Evolutionary conservation across 2,888 invertebrate species (phyloP).

Genomic region (Mesochorus sp.): DNA sequence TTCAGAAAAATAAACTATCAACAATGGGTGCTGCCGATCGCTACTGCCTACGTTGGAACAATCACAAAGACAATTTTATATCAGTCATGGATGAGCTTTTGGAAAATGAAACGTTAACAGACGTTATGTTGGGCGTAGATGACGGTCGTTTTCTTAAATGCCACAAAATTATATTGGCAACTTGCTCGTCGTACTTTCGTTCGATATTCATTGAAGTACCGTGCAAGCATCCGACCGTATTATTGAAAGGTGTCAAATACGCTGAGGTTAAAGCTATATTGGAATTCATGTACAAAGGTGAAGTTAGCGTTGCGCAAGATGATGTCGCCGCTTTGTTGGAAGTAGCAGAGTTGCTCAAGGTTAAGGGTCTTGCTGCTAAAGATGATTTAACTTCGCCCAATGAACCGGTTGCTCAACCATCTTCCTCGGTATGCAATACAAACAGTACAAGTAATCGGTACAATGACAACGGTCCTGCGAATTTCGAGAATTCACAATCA

Average conservation of each 20-base stretch:
- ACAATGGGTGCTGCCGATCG: slow-evolving; percentile 81
- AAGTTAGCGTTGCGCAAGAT: slow-evolving; percentile 94
- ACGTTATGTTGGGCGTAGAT: slow-evolving; percentile 86
- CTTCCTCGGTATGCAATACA: slow-evolving; percentile 57
- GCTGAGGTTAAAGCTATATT: slow-evolving; percentile 90
- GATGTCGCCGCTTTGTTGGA: slow-evolving; percentile 85
- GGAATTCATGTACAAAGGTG: slow-evolving; percentile 96
- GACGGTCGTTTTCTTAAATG: slow-evolving; percentile 85
- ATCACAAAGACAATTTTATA: slow-evolving; percentile 86
- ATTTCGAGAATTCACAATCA: neutral
- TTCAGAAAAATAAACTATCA: neutral
- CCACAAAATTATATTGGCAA: slow-evolving; percentile 87
- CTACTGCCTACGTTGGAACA: slow-evolving; percentile 88
- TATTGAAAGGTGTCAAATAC: slow-evolving; percentile 87
- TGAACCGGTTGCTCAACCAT: slow-evolving; percentile 67
- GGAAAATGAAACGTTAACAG: slow-evolving; percentile 86
- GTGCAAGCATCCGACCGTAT: slow-evolving; percentile 85
- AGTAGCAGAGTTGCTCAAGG: slow-evolving; percentile 85
- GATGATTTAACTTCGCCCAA: slow-evolving; percentile 73
- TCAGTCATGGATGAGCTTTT: slow-evolving; percentile 86
- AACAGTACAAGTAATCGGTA: slow-evolving; percentile 62
- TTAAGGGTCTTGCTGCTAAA: slow-evolving; percentile 85
- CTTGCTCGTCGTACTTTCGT: slow-evolving; percentile 86
- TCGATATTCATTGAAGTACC: slow-evolving; percentile 85
- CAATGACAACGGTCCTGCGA: too few relatives aligned